These are phyloP conservation scores for Fulmarus glacialis DNA, from an alignment of 2,113 vertebrate genomes.

Conservation along the genomic window DNA sequence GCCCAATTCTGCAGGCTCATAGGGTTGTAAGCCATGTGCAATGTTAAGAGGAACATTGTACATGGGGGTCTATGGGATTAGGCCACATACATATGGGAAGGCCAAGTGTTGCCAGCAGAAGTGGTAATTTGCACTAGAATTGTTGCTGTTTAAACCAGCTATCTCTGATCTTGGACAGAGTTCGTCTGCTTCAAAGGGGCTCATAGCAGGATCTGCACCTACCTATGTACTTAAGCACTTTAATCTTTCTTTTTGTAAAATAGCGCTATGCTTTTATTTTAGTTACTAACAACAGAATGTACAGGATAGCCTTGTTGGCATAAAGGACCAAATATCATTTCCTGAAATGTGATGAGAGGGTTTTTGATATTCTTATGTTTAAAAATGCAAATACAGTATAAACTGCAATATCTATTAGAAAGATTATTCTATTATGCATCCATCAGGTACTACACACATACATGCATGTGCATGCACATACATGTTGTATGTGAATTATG, in stretches of 20 bases:
- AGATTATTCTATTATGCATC: conserved; percentile 26
- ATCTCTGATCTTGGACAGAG: background rate
- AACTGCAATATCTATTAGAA: background rate
- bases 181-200: background rate
- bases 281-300: conserved; percentile 45
- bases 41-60: background rate
- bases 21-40: background rate
- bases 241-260: conserved; percentile 66
- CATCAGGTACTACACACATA: background rate
- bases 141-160: conserved; percentile 57
- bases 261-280: conserved; percentile 34
- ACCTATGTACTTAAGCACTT: conserved; percentile 79
- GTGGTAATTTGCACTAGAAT: conserved; percentile 73
- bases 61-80: background rate
- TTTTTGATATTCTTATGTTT: conserved; percentile 61
- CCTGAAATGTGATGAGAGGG: conserved; percentile 11
- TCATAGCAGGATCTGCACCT: conserved; percentile 16
- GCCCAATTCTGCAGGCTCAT: background rate
- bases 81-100: background rate
- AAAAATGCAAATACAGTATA: conserved; percentile 15
- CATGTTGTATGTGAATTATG: background rate
- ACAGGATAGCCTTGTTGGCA: conserved; percentile 60
- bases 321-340: conserved; percentile 72
- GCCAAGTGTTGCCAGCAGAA: conserved; percentile 54
- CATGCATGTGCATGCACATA: conserved; percentile 61